Percentiles rank a stretch among this genome's conserved stretches.
phyloP scores from a whole-genome alignment of 2,113 vertebrate species.

The Phaethornis superciliosus region DNA sequence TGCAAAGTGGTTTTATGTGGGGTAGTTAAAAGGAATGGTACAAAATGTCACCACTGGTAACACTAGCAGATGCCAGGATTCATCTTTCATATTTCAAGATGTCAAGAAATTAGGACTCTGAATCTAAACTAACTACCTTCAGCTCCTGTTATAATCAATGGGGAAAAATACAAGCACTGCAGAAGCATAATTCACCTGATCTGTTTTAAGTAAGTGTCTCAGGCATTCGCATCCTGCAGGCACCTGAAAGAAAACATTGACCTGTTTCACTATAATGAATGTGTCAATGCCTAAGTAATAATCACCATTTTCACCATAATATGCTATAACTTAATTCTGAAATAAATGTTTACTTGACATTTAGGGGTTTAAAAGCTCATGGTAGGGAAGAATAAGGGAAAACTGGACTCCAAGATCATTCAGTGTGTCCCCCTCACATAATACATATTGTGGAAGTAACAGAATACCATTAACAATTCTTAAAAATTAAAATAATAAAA shows the following conservation, averaged over 20 bases:
- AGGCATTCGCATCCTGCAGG: background rate
- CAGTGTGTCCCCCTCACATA: background rate
- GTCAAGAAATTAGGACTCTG: background rate
- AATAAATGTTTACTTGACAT: background rate
- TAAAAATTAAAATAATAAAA: background rate
- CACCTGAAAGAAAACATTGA: background rate
- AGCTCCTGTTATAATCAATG: background rate
- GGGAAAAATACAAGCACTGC: background rate
- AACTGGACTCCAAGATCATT: background rate
- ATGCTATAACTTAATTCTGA: background rate
- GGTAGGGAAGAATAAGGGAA: background rate
- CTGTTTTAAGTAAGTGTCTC: background rate
- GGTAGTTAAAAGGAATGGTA: background rate
- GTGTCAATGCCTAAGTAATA: background rate
- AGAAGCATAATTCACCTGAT: background rate
- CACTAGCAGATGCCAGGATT: background rate
- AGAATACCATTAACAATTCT: background rate
- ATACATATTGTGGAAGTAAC: background rate
- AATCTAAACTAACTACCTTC: background rate
- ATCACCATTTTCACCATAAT: background rate
- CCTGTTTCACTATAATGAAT: background rate
- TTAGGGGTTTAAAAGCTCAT: background rate
- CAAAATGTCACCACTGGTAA: background rate
- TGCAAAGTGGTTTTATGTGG: background rate
- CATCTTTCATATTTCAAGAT: background rate